Evolutionary conservation across 2,888 invertebrate species (phyloP), one percentile per base, ranked within the genome.

Genomic region (Polymixis lichenea): DNA sequence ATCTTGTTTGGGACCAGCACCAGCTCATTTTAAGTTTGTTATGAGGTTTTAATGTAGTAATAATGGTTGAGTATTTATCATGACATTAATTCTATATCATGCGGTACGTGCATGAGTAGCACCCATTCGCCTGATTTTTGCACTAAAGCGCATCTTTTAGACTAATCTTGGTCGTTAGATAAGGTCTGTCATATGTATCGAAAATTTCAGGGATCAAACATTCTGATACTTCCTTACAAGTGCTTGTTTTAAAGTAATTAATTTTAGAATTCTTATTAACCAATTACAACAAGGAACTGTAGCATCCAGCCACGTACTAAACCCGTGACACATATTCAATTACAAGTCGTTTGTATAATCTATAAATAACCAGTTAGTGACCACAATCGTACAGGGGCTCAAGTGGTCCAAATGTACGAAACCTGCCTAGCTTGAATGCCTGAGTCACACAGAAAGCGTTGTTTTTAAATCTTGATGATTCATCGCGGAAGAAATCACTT

Each of bases 401-500:
- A 86, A 89, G 88, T 89, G 87, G 86, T 82, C 86, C 85, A 86
- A 89, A 90, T 90, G 83, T 87, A 78, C 83, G 83, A 86, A 87
- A 82, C 82, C 82, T 82, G 84, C 68, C 86, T 86, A 89, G 74
- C 58, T 78, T 91, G 46, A 46, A 60, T 60, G 76, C 60, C 73
- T 77, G 91, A 91, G 64, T 91, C 91, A 90, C 71, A 46, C 88
- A 78, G 89, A 91, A 90, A 90, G 86, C 77, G 86, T 78, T 85
- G 77, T 82, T 85, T 85, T 84, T 83, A 76, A 86, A 78, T 80
- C 74, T 66, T 55, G 55, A 78, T 91, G 91, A 91, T 84, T 91
- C 91, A 91, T 77, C 64, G 73, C 85, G 87, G 87, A 89, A 90
- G 89, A 87, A 85, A 89, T 89, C 89, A 90, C 90, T 91, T 91